These are phyloP conservation scores for Anguilla marmorata DNA, from an alignment of 2,797 vertebrate genomes.

Conservation along the genomic window DNA sequence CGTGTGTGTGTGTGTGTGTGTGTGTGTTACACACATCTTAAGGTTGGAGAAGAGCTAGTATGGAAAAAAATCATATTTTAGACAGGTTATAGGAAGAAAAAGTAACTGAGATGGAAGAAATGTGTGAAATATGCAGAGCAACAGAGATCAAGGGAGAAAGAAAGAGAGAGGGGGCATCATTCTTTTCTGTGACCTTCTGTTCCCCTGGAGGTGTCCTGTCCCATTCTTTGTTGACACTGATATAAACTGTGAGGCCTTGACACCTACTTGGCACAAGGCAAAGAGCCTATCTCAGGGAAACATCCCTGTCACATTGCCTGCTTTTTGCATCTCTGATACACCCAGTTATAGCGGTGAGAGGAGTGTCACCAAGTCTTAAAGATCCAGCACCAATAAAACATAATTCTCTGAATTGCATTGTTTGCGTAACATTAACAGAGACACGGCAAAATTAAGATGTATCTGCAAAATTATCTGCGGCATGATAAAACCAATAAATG, in stretches of 20 bases:
- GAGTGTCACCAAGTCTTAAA: conserved; percentile 17
- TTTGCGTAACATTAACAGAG: not conserved
- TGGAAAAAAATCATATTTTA: not conserved
- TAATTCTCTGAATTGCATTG: not conserved
- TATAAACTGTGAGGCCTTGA: conserved; percentile 41
- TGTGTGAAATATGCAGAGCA: conserved; percentile 16
- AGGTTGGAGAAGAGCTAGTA: not conserved
- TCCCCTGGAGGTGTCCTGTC: conserved; percentile 42
- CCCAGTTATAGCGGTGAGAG: conserved; percentile 22
- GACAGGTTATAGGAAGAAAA: not conserved
- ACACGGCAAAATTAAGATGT: not conserved
- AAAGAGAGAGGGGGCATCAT: not conserved
- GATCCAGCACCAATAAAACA: not conserved
- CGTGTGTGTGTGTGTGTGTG: not conserved
- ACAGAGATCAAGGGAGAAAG: not conserved
- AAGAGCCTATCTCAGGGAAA: conserved; percentile 29
- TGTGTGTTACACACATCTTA: not conserved
- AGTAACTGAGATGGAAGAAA: not conserved
- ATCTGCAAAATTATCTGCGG: not conserved
- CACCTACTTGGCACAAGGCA: conserved; percentile 32
- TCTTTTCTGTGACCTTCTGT: conserved; percentile 34
- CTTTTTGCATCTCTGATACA: conserved; percentile 28
- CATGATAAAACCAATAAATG: not conserved
- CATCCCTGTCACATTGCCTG: conserved; percentile 9
- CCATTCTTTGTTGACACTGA: conserved; percentile 48